Conservation (phyloP, 2,113 vertebrate genomes). For the Geococcyx californianus region DNA sequence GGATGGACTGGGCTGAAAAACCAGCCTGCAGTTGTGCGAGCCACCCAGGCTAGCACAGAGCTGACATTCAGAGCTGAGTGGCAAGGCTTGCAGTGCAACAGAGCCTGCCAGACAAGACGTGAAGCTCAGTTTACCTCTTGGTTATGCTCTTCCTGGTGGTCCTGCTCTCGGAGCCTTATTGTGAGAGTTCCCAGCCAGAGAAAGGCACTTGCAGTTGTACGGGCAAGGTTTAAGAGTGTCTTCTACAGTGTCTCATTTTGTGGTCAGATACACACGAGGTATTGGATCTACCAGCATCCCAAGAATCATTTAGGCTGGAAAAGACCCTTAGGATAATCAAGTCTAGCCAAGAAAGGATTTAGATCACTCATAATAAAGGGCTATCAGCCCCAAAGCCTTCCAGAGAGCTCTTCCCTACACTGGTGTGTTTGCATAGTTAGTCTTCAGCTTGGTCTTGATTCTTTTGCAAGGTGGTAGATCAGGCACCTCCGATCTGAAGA, state of each 20-base stretch:
- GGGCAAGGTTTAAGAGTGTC: not conserved
- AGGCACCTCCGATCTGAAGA: not conserved
- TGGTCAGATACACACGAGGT: accelerated
- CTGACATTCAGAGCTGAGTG: not conserved
- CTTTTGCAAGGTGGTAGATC: not conserved
- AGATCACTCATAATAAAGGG: accelerated
- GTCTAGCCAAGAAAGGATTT: not conserved
- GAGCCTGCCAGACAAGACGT: not conserved
- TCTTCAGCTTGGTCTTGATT: not conserved
- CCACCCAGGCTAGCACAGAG: not conserved
- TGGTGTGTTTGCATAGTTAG: not conserved
- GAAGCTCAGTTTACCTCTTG: not conserved
- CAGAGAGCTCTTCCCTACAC: not conserved
- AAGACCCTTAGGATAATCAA: not conserved
- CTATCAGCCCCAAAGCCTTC: not conserved
- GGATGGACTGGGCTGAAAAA: not conserved
- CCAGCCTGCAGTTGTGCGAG: not conserved
- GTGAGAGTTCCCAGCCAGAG: not conserved
- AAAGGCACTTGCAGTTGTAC: not conserved
- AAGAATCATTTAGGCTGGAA: not conserved
- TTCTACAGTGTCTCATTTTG: not conserved
- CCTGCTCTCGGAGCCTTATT: not conserved
- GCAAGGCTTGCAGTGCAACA: accelerated
- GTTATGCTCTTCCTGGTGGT: not conserved
- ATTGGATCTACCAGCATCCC: not conserved